Conservation (phyloP, 2,888 invertebrate species). For the Rotaria socialis region DNA sequence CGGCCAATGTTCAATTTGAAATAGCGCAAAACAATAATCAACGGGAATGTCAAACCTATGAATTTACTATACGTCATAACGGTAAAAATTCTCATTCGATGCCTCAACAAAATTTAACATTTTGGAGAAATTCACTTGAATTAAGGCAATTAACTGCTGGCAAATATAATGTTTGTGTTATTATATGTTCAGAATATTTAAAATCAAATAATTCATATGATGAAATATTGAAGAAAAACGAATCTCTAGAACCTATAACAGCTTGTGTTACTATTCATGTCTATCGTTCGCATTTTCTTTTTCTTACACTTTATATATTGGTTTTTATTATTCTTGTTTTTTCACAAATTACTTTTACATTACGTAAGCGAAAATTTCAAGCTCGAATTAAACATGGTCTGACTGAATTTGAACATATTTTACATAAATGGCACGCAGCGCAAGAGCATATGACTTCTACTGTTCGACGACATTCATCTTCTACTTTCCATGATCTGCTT, state of each 20-base stretch:
- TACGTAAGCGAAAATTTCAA: neutral
- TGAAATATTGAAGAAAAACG: too few relatives aligned
- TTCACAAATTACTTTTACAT: conserved; percentile 12
- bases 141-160: neutral
- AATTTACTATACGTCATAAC: neutral
- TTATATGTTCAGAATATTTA: neutral
- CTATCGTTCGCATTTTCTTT: neutral
- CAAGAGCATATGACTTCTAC: too few relatives aligned
- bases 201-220: neutral
- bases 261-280: neutral
- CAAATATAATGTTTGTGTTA: neutral
- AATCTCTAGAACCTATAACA: neutral
- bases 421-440: too few relatives aligned
- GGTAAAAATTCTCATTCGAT: neutral
- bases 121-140: conserved; percentile 31
- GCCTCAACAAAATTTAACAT: conserved; percentile 26
- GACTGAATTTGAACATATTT: too few relatives aligned
- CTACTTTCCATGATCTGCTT: too few relatives aligned
- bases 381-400: neutral
- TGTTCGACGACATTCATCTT: too few relatives aligned
- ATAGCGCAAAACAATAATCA: neutral
- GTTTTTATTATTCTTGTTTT: neutral
- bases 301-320: conserved; percentile 9
- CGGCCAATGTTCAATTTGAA: neutral
- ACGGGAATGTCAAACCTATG: neutral